These are phyloP conservation scores for Mastigias papua DNA, from an alignment of 30 jellyfish, hydroid and myxozoan genomes.

Conservation along the genomic window DNA sequence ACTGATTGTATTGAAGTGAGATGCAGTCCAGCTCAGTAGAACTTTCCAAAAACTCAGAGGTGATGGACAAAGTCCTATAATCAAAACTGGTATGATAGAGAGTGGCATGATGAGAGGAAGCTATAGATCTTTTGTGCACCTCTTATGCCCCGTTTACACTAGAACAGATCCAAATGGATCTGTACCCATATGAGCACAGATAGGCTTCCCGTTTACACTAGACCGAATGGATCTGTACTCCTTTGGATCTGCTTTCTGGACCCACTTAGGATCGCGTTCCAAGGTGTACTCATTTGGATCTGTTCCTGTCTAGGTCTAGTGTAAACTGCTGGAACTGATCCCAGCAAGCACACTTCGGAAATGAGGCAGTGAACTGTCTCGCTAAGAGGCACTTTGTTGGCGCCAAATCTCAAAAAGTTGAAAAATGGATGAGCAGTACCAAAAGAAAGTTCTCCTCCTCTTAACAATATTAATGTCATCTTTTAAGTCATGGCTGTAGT, in stretches of 20 bases:
- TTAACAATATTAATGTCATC: constrained; percentile 31
- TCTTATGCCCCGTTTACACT: constrained; percentile 63
- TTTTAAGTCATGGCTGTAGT: constrained; percentile 19
- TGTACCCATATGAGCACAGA: constrained; percentile 34
- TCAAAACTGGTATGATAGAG: too few species aligned
- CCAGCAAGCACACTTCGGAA: too few species aligned
- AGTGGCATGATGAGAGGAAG: too few species aligned
- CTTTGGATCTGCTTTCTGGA: constrained; percentile 37
- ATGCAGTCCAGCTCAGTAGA: too few species aligned
- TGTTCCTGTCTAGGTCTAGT: constrained; percentile 54
- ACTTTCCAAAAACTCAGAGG: too few species aligned
- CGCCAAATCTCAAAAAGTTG: constrained; percentile 34
- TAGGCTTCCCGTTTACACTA: constrained; percentile 42
- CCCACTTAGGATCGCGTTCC: constrained; percentile 54
- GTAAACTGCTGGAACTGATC: constrained; percentile 35
- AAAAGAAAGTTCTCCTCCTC: constrained; percentile 42
- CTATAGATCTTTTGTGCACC: too few species aligned
- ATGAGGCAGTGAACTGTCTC: too few species aligned
- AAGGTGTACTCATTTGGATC: constrained; percentile 59
- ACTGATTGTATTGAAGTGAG: too few species aligned
- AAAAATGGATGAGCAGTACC: constrained; percentile 46
- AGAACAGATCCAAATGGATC: constrained; percentile 29
- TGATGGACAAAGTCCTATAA: too few species aligned
- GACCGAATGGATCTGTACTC: constrained; percentile 30
- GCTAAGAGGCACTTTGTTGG: constrained; percentile 49